Evolutionary conservation across 92 coral and sea anemone genomes (phyloP), one percentile per base, ranked within the genome.

Genomic region (Epizoanthus illoricatus): DNA sequence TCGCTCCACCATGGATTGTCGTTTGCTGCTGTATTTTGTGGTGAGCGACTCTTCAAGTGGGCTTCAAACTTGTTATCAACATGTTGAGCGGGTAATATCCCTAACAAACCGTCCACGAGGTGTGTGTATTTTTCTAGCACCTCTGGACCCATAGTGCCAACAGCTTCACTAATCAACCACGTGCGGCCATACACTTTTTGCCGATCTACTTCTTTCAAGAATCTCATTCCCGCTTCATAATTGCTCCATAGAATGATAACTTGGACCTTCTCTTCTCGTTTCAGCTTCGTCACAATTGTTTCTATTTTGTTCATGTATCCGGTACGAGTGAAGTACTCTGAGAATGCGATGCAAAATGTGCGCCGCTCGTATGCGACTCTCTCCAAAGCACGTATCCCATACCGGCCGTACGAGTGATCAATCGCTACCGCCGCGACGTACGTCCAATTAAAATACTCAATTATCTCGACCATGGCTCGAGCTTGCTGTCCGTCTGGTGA

Each of bases 401-500:
- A 87, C 2, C 95, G 89, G 0, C 95, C 95, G 41, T 92, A 89
- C 45, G 93, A 89, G 59, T 92, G 92, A 55, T 89, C 95, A 8
- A 89, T 81, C 9, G 92, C 95, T 3, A 92, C 85, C 0, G 92
- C 91, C 3, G 92, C 95, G 5, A 92, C 86, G 82, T 92, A 92
- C 0, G 84, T 86, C 95, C 95, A 92, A 55, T 86, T 79, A 69
- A 92, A 92, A 39, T 73, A 76, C 86, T 92, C 92, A 23, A 92
- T 92, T 45, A 89, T 89, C 59, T 92, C 91, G 18, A 89, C 95
- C 95, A 92, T 92, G 24, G 90, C 92, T 74, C 86, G 90, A 49
- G 95, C 95, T 65, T 89, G 95, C 71, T 87, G 90, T 24, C 80
- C 89, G 71, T 92, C 95, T 10, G 89, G 88, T 15, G 95, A 87